Conservation (phyloP, 2,888 invertebrate genomes). For the Dasysyrphus tricinctus region DNA sequence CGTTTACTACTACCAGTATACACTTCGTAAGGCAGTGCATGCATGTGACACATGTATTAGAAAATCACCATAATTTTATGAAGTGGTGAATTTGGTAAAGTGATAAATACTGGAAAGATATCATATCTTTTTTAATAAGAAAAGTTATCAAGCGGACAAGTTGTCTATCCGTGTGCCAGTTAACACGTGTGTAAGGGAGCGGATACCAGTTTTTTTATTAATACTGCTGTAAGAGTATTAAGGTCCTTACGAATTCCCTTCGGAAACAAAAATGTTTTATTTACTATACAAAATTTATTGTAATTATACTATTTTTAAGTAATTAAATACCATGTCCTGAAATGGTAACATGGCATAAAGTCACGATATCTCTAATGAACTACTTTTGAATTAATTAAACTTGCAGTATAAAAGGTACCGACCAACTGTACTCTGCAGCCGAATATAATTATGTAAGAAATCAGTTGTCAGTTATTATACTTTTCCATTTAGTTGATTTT, state of each 20-base stretch:
- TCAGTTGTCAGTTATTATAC: conserved; percentile 14
- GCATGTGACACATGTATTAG: too few species aligned
- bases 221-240: too few species aligned
- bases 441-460: conserved; percentile 25
- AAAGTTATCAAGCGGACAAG: too few species aligned
- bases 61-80: too few species aligned
- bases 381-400: conserved; percentile 21
- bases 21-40: too few species aligned
- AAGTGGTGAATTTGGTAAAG: too few species aligned
- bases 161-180: too few species aligned
- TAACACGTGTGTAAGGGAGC: too few species aligned
- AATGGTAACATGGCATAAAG: background rate
- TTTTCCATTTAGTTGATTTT: conserved; percentile 17
- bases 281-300: background rate
- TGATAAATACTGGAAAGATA: too few species aligned
- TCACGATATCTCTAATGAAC: conserved; percentile 31
- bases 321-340: background rate
- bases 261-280: background rate
- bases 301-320: conserved; percentile 1
- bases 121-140: too few species aligned
- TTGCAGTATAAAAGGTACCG: conserved; percentile 15
- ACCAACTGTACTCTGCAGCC: background rate
- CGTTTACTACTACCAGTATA: too few species aligned
- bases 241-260: background rate
- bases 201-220: too few species aligned